Conservation (phyloP, 2,113 vertebrate genomes). For the Scomber colias region DNA sequence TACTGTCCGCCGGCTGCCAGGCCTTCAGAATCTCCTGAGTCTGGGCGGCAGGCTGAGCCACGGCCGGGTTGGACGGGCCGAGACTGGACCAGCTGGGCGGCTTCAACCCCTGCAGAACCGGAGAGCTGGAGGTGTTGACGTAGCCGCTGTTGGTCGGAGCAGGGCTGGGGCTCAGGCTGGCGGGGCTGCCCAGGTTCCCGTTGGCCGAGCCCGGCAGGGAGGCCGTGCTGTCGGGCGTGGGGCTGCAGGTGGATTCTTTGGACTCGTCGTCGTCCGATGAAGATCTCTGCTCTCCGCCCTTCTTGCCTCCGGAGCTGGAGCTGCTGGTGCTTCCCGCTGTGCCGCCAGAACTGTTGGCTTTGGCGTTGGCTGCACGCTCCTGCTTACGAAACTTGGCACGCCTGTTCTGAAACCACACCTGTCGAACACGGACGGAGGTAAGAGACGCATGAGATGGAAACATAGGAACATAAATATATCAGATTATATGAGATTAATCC, state of each 20-base stretch:
- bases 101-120: constrained; percentile 89
- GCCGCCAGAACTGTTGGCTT: constrained; percentile 78
- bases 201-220: constrained; percentile 88
- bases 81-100: constrained; percentile 90
- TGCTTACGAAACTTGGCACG: constrained; percentile 97
- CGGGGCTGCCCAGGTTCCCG: constrained; percentile 89
- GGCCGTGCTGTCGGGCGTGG: constrained; percentile 96
- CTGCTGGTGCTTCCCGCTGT: constrained; percentile 63
- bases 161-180: constrained; percentile 93
- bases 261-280: constrained; percentile 95
- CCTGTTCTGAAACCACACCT: constrained; percentile 99
- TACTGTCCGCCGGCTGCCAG: constrained; percentile 93
- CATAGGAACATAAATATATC: background rate
- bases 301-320: constrained; percentile 84
- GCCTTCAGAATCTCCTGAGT: constrained; percentile 92
- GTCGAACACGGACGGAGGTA: constrained; percentile 41
- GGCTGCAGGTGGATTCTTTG: constrained; percentile 96
- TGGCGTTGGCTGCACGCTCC: constrained; percentile 93
- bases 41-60: constrained; percentile 81
- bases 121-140: constrained; percentile 83
- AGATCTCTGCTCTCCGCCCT: constrained; percentile 86
- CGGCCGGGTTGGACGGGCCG: constrained; percentile 84
- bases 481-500: too few species aligned
- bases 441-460: background rate
- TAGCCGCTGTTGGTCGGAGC: constrained; percentile 82